phyloP scores from a whole-genome alignment of 2,888 invertebrate species.

The Furcula furcula region DNA sequence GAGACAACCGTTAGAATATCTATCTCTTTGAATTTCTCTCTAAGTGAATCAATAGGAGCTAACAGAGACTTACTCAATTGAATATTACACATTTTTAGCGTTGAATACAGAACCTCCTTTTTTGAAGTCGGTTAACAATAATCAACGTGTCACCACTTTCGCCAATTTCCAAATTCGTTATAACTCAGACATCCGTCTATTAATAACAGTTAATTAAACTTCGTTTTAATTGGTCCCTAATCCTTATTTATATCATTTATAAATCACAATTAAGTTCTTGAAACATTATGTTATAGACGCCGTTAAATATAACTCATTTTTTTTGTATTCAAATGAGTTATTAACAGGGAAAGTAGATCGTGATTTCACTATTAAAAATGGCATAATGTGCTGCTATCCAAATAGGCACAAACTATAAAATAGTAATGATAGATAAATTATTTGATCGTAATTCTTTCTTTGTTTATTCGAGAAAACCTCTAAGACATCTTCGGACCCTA shows the following conservation, averaged over 20 bases:
- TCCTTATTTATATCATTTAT: constrained; percentile 1
- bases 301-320: neutral
- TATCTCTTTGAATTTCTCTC: too few species aligned
- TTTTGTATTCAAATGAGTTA: neutral
- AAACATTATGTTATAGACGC: neutral
- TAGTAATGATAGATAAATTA: too few species aligned
- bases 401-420: too few species aligned
- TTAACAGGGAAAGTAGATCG: neutral
- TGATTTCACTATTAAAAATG: neutral
- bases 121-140: too few species aligned
- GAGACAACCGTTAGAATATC: too few species aligned
- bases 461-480: too few species aligned
- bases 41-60: too few species aligned
- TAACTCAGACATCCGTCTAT: neutral
- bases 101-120: too few species aligned
- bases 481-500: too few species aligned
- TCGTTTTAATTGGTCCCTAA: neutral
- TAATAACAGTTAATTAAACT: constrained; percentile 1
- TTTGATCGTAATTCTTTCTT: too few species aligned
- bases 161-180: neutral
- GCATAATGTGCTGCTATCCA: neutral
- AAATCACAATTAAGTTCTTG: constrained; percentile 1
- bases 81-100: too few species aligned
- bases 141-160: neutral
- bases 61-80: too few species aligned